Percentiles rank a stretch among this genome's conserved stretches.
These are phyloP conservation scores for Poeciliopsis turrubarensis DNA, from an alignment of 2,113 vertebrate genomes.

Conservation along the genomic window DNA sequence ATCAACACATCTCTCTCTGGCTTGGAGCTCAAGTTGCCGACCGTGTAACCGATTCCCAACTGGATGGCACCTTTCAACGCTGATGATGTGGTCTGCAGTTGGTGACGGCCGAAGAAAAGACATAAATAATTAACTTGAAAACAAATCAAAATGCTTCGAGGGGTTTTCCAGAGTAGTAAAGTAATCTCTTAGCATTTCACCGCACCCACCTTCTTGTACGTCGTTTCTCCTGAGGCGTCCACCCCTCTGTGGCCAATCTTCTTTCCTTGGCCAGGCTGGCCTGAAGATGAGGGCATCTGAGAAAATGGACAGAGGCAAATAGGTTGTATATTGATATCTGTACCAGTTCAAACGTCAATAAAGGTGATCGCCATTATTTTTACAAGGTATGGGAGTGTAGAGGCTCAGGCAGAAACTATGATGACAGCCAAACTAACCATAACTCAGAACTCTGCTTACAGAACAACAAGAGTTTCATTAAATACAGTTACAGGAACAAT, in stretches of 20 bases:
- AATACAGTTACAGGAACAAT: too few species aligned
- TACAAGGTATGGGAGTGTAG: background rate
- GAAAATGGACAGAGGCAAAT: slow-evolving; percentile 4
- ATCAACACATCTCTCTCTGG: slow-evolving; percentile 97
- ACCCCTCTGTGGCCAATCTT: slow-evolving; percentile 92
- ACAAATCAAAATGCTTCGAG: background rate
- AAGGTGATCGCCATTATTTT: background rate
- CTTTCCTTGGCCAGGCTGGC: slow-evolving; percentile 81
- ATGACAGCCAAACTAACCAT: too few species aligned
- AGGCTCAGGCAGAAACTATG: too few species aligned
- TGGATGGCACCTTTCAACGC: slow-evolving; percentile 98
- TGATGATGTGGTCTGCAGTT: slow-evolving; percentile 91
- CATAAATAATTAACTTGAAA: slow-evolving; percentile 1
- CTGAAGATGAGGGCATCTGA: slow-evolving; percentile 79
- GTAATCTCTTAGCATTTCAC: background rate
- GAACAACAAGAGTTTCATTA: too few species aligned
- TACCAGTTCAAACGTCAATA: slow-evolving; percentile 7
- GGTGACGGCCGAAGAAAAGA: background rate
- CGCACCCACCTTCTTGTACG: slow-evolving; percentile 94
- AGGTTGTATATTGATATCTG: background rate
- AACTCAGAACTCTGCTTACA: too few species aligned
- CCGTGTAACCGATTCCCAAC: slow-evolving; percentile 97
- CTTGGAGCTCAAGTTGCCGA: slow-evolving; percentile 98
- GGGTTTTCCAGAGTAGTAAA: too few species aligned
- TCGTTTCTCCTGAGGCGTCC: slow-evolving; percentile 93